Conservation (phyloP, 2,797 vertebrate species). For the Bufotes viridis region DNA sequence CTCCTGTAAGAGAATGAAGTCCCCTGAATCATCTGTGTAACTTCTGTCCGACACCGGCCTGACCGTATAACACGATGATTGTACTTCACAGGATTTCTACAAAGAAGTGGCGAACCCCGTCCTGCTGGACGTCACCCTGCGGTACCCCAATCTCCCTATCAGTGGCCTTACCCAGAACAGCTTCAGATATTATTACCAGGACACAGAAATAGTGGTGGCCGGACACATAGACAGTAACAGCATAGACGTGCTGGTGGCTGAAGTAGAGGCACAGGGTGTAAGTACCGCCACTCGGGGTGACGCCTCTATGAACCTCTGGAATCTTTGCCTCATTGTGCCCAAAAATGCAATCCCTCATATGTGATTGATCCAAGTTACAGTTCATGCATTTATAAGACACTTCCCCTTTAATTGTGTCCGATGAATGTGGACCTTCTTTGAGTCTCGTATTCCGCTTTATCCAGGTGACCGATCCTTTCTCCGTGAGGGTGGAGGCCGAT, state of each 20-base stretch:
- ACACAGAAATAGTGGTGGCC: conserved; percentile 82
- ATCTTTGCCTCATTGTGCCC: no score
- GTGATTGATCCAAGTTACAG: background rate
- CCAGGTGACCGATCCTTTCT: conserved; percentile 27
- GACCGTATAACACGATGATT: background rate
- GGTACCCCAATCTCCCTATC: conserved; percentile 69
- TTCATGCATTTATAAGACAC: background rate
- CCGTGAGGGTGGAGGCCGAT: conserved; percentile 66
- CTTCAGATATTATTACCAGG: conserved; percentile 80
- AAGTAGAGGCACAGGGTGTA: conserved; percentile 76
- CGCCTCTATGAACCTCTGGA: no score
- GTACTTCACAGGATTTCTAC: conserved; percentile 77
- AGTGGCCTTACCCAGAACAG: conserved; percentile 76
- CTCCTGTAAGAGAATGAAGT: no score
- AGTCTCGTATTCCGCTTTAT: background rate
- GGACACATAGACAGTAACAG: conserved; percentile 75
- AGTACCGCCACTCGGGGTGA: conserved; percentile 51
- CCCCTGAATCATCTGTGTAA: no score
- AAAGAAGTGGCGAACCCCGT: conserved; percentile 81
- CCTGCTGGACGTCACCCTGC: conserved; percentile 75
- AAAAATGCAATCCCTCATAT: background rate
- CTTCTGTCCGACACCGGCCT: no score
- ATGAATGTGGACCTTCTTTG: background rate
- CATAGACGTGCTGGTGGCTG: conserved; percentile 69
- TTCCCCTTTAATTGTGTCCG: background rate